phyloP scores from a whole-genome alignment of 1,140 invertebrate species.

The Drosophila tsacasi region DNA sequence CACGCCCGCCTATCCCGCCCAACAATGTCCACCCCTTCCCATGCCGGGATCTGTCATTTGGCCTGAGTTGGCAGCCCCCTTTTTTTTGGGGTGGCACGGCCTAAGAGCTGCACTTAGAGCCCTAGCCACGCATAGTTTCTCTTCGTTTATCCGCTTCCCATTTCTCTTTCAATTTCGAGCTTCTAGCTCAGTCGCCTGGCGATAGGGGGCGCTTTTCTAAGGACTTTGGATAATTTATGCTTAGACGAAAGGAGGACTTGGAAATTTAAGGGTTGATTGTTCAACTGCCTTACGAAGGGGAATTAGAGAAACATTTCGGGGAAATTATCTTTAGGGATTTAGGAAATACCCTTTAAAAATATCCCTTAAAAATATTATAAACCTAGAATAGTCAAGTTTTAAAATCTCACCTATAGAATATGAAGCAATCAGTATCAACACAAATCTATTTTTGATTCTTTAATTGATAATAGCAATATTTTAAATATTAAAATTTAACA shows the following conservation, averaged over 20 bases:
- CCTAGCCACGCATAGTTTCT: constrained; percentile 53
- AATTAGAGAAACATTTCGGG: constrained; percentile 6
- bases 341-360: not conserved
- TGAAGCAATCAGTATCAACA: too few relatives aligned
- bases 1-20: constrained; percentile 29
- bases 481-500: too few relatives aligned
- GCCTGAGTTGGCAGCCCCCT: constrained; percentile 56
- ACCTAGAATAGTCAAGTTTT: too few relatives aligned
- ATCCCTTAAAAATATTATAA: not conserved
- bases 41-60: constrained; percentile 16
- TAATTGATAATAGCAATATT: too few relatives aligned
- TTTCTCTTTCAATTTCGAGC: constrained; percentile 57
- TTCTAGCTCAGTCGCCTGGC: constrained; percentile 37
- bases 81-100: constrained; percentile 24
- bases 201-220: constrained; percentile 63
- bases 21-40: not conserved
- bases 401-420: too few relatives aligned
- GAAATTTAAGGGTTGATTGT: not conserved
- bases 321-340: constrained; percentile 26
- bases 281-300: constrained; percentile 23
- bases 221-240: constrained; percentile 3
- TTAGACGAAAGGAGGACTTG: not conserved
- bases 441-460: too few relatives aligned
- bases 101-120: constrained; percentile 57
- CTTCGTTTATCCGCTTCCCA: constrained; percentile 68